A percentile compares a stretch with the other conserved stretches of the same genome.
phyloP scores from a whole-genome alignment of 2,113 vertebrate genomes.

The Passer domesticus region DNA sequence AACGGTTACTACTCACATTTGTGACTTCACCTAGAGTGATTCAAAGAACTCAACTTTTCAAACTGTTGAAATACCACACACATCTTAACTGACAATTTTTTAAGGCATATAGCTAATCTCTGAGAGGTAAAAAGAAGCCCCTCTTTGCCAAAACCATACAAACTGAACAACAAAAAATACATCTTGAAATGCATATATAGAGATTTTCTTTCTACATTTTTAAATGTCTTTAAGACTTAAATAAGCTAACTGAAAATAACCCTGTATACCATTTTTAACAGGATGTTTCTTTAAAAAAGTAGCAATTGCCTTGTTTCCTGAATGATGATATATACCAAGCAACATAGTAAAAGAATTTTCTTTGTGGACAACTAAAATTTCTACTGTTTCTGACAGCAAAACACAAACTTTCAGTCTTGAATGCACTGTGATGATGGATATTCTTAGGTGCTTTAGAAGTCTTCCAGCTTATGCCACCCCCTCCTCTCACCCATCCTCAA shows the following conservation, averaged over 20 bases:
- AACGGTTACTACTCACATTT: conserved; percentile 70
- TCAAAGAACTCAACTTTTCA: conserved; percentile 64
- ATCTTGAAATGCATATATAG: neutral
- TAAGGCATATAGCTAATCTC: neutral
- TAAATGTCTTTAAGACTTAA: neutral
- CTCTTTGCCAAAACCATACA: neutral
- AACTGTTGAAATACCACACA: conserved; percentile 68
- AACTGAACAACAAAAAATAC: neutral
- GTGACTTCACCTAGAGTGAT: conserved; percentile 51
- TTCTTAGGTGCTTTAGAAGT: neutral
- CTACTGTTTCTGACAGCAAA: neutral
- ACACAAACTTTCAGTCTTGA: neutral
- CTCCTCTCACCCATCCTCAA: neutral
- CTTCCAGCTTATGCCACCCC: neutral
- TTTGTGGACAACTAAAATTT: neutral
- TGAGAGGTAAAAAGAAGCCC: neutral
- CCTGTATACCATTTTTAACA: neutral
- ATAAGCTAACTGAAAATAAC: neutral
- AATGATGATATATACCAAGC: neutral
- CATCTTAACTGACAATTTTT: conserved; percentile 50
- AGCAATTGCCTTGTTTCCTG: neutral
- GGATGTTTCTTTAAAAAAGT: neutral
- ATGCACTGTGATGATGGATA: neutral
- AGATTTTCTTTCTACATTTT: neutral
- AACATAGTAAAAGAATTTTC: neutral